phyloP scores from a whole-genome alignment of 2,888 invertebrate species.

The Metacarcinus magister region DNA sequence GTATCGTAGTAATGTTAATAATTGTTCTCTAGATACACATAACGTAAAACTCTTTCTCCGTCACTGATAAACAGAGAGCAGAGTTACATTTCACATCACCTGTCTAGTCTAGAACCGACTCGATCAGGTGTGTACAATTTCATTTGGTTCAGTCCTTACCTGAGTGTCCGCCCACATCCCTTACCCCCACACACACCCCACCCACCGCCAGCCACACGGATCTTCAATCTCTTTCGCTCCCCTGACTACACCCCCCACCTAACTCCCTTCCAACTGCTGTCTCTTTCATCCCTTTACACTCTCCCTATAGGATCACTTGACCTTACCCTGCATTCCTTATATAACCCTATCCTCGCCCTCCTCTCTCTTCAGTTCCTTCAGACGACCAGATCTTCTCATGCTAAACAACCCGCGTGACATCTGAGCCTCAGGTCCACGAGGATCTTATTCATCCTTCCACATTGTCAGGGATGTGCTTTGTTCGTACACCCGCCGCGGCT shows the following conservation, averaged over 20 bases:
- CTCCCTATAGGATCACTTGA: not conserved
- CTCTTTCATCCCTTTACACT: conserved; percentile 17
- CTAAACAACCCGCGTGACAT: conserved; percentile 67
- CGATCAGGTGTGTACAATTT: conserved; percentile 28
- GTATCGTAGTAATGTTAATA: not conserved
- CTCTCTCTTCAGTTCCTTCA: not conserved
- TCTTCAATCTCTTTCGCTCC: conserved; percentile 46
- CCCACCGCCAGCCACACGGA: not conserved
- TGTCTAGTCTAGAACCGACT: not conserved
- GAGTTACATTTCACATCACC: not conserved
- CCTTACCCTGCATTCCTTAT: not conserved
- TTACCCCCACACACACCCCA: not conserved
- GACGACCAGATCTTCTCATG: conserved; percentile 59
- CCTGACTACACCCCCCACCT: not conserved
- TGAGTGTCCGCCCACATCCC: not conserved
- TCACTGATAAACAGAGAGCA: not conserved
- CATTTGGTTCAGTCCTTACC: not conserved
- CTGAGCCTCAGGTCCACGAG: conserved; percentile 44
- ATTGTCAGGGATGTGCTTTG: conserved; percentile 19
- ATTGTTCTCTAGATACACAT: not conserved
- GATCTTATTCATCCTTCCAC: conserved; percentile 71
- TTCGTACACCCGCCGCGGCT: not conserved
- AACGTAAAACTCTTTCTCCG: not conserved
- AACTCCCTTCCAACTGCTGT: not conserved
- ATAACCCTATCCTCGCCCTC: not conserved